Conservation (phyloP, 2,113 vertebrate genomes). For the Pica pica region DNA sequence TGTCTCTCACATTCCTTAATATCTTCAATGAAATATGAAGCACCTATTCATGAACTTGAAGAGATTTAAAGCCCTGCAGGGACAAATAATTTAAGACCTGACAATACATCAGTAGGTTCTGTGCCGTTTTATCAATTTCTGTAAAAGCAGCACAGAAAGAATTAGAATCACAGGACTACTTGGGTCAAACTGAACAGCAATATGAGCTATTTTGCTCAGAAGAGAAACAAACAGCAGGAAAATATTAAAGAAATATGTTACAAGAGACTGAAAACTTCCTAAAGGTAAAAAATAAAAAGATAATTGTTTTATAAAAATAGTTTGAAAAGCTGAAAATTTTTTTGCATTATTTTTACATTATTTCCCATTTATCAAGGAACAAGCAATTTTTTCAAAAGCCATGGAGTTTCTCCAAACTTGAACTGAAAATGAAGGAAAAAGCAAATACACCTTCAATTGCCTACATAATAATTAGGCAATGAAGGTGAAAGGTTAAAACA, state of each 20-base stretch:
- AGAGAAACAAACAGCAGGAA: background rate
- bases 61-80: background rate
- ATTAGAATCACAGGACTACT: background rate
- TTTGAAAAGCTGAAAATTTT: background rate
- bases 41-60: background rate
- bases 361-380: background rate
- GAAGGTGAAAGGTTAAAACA: background rate
- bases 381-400: background rate
- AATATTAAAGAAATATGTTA: background rate
- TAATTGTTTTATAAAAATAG: background rate
- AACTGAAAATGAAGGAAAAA: background rate
- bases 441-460: background rate
- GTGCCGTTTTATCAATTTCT: background rate
- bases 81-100: background rate
- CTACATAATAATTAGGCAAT: background rate
- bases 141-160: background rate
- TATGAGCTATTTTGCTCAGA: background rate
- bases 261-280: background rate
- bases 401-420: background rate
- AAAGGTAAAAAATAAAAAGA: background rate
- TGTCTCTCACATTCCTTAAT: background rate
- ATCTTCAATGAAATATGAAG: background rate
- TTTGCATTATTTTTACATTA: background rate
- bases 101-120: background rate
- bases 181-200: background rate